These are phyloP conservation scores for Volucella bombylans DNA, from an alignment of 2,888 invertebrate genomes.

Conservation along the genomic window DNA sequence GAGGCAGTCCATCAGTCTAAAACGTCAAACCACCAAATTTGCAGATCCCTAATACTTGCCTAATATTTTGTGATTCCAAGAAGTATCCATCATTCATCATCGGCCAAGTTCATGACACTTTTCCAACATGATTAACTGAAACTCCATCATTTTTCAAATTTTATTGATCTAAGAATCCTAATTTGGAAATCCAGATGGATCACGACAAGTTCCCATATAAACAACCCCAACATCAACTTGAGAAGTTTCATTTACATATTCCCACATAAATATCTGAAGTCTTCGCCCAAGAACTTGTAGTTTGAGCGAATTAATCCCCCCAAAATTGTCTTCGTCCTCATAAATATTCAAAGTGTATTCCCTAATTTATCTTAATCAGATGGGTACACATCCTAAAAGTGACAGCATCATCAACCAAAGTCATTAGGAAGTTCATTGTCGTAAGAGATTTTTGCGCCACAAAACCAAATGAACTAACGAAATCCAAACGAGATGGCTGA, in stretches of 20 bases:
- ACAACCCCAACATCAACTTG: no score
- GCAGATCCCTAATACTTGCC: no score
- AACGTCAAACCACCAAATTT: no score
- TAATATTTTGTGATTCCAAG: no score
- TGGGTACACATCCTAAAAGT: neutral
- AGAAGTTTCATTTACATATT: constrained; percentile 3
- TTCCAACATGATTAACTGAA: neutral
- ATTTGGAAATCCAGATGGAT: constrained; percentile 5
- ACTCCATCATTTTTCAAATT: neutral
- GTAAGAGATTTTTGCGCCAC: neutral
- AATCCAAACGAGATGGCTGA: constrained; percentile 3
- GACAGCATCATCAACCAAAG: constrained; percentile 21
- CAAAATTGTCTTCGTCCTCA: constrained; percentile 11
- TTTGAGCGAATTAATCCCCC: neutral
- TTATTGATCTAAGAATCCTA: constrained; percentile 20
- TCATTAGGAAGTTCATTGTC: constrained; percentile 30
- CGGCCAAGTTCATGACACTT: neutral
- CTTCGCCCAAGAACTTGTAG: neutral
- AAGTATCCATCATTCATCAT: no score
- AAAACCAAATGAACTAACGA: neutral
- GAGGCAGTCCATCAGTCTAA: no score
- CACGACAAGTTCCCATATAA: constrained; percentile 2
- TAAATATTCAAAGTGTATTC: constrained; percentile 23
- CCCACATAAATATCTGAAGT: constrained; percentile 18
- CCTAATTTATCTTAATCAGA: neutral